Evolutionary conservation across 2,797 vertebrate genomes (phyloP).

Genomic region (Lithobates pipiens): DNA sequence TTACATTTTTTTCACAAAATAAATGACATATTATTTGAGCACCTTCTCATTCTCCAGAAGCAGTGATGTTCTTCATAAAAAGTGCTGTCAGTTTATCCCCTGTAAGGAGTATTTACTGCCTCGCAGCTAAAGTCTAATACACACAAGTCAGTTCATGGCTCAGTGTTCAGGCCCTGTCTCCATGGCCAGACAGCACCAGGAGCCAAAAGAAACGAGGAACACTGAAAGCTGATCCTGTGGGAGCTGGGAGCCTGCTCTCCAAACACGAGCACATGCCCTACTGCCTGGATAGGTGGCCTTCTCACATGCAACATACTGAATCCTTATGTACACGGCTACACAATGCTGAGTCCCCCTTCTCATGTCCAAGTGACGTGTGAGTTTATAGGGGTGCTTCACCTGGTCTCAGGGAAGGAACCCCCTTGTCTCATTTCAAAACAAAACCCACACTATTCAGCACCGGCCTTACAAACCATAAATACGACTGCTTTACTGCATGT

Average conservation of each 20-base stretch:
- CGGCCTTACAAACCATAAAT: slow-evolving; percentile 8
- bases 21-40: no score
- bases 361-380: background rate
- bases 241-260: slow-evolving; percentile 41
- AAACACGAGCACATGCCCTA: slow-evolving; percentile 18
- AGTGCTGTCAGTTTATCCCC: background rate
- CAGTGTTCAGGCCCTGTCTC: slow-evolving; percentile 48
- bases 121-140: slow-evolving; percentile 8
- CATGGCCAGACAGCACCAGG: slow-evolving; percentile 48
- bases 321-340: background rate
- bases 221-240: slow-evolving; percentile 53
- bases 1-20: no score
- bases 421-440: background rate
- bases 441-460: slow-evolving; percentile 19
- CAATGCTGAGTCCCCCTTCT: background rate
- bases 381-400: background rate
- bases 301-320: background rate
- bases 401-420: background rate
- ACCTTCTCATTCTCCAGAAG: no score
- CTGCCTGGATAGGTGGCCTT: slow-evolving; percentile 41
- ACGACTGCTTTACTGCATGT: slow-evolving; percentile 3
- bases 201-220: slow-evolving; percentile 52
- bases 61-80: slow-evolving; percentile 4
- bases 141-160: slow-evolving; percentile 42
- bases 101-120: slow-evolving; percentile 21